Evolutionary conservation across 2,888 invertebrate species (phyloP).

Genomic region (Pristionchus mayeri): DNA sequence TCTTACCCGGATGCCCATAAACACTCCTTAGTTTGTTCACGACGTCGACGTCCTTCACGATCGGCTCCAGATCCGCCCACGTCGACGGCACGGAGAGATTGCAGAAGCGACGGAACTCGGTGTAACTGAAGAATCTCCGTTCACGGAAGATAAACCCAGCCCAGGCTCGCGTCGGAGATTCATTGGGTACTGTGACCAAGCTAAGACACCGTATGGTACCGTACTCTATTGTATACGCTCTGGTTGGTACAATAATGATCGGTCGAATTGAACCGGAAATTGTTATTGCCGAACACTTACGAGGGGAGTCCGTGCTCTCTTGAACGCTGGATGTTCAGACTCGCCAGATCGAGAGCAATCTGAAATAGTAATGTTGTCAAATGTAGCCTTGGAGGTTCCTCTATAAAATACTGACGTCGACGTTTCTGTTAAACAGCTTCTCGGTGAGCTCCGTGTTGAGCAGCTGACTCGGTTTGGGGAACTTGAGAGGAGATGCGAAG

Average conservation of each 20-base stretch:
- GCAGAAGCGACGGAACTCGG: conserved; percentile 89
- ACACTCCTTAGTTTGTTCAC: conserved; percentile 85
- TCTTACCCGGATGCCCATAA: conserved; percentile 87
- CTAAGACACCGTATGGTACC: too few species aligned
- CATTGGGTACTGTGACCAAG: too few species aligned
- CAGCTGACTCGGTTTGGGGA: conserved; percentile 84
- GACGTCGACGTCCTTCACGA: conserved; percentile 84
- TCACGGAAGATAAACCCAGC: too few species aligned
- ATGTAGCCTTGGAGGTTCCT: too few species aligned
- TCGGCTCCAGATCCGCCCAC: conserved; percentile 88
- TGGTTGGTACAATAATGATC: too few species aligned
- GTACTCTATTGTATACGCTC: too few species aligned
- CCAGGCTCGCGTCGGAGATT: too few species aligned
- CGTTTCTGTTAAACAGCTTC: conserved; percentile 81
- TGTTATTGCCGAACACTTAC: conserved; percentile 50
- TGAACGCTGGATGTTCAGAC: conserved; percentile 94
- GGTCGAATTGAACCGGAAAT: too few species aligned
- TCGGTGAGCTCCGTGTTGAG: conserved; percentile 95
- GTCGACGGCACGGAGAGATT: conserved; percentile 86
- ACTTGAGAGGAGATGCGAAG: conserved; percentile 89
- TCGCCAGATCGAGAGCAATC: conserved; percentile 92
- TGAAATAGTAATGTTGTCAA: conserved; percentile 77
- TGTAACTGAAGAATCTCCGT: conserved; percentile 80
- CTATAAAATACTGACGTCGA: neutral
- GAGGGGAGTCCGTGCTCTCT: conserved; percentile 91